A percentile compares a stretch with the other conserved stretches of the same genome.
Conservation (phyloP, 2,888 invertebrate species). For the Peribatodes rhomboidaria region DNA sequence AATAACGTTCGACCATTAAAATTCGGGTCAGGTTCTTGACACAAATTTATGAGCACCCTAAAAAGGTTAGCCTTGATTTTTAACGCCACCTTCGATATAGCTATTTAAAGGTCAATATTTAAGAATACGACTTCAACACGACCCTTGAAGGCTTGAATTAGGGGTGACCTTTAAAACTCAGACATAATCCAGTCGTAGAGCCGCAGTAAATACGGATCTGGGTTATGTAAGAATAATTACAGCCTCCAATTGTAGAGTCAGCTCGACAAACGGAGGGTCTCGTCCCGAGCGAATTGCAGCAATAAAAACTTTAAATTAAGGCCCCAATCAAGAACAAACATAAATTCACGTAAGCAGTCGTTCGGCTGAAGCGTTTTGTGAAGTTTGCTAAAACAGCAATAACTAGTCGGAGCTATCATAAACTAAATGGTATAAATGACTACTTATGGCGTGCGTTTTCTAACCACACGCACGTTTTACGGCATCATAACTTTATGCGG, state of each 20-base stretch:
- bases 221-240: conserved; percentile 55
- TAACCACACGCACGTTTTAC: conserved; percentile 35
- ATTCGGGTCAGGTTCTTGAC: conserved; percentile 81
- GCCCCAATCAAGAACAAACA: conserved; percentile 53
- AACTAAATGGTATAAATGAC: conserved; percentile 28
- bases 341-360: conserved; percentile 45
- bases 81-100: conserved; percentile 34
- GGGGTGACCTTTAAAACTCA: conserved; percentile 17
- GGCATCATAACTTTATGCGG: conserved; percentile 24
- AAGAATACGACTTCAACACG: conserved; percentile 10
- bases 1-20: conserved; percentile 79
- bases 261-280: conserved; percentile 50
- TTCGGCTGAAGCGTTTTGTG: conserved; percentile 26
- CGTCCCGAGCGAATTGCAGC: conserved; percentile 57
- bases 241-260: conserved; percentile 39
- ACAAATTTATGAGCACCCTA: conserved; percentile 79
- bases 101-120: conserved; percentile 35
- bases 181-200: not conserved
- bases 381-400: conserved; percentile 28
- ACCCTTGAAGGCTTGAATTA: not conserved
- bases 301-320: conserved; percentile 63
- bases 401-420: conserved; percentile 30
- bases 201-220: conserved; percentile 5
- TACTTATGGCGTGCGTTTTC: conserved; percentile 24
- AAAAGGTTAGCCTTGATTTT: conserved; percentile 69